Evolutionary conservation across 2,113 vertebrate genomes (phyloP), one percentile per base, ranked within the genome.

Genomic region (Acrocephalus kingi): DNA sequence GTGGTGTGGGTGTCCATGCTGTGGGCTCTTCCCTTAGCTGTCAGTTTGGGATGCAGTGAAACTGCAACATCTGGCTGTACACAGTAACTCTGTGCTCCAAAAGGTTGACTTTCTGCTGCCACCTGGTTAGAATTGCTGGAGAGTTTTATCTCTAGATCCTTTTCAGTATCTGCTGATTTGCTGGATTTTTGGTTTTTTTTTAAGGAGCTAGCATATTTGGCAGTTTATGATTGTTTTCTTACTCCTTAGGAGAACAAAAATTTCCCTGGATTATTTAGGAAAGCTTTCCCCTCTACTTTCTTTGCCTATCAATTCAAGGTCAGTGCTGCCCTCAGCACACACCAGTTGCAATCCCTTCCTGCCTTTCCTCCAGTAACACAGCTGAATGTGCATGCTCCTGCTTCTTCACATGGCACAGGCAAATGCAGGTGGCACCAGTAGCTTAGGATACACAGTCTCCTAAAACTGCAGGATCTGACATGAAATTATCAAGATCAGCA

Each of bases 301-400:
- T 31, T 41, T 80, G 27, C 27, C 46, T 55, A 28, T 35, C 0
- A 4, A 23, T 23, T 73, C 56, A 63, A 85, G 74, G 71, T 35
- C 59, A 62, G 16, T 7, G 55, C 67, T 56, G 45, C 16, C 30
- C 66, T 69, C 46, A 67, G 24, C 59, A 46, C 39, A 63, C 35
- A 55, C 9, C 79, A 92, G 43, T 63, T 94, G 85, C 39, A 56
- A 16, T 62, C 25, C 39, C 49, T 49, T 82, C 43, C 62, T 54
- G 24, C 56, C 37, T 66, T 49, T 73, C 66, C 71, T 58, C 19
- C n/a, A 83, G 67, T 58, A 51, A n/a, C n/a, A 15, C 35, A 61
- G 41, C n/a, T 4, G 0, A 77, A 67, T 6, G 45, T 43, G n/a
- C 3, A 1, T 4, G 24, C 48, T 30, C 0, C 0, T n/a, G 25